Base-by-base conservation (phyloP, 2,113 vertebrate genomes). In the Anthoscopus minutus region DNA sequence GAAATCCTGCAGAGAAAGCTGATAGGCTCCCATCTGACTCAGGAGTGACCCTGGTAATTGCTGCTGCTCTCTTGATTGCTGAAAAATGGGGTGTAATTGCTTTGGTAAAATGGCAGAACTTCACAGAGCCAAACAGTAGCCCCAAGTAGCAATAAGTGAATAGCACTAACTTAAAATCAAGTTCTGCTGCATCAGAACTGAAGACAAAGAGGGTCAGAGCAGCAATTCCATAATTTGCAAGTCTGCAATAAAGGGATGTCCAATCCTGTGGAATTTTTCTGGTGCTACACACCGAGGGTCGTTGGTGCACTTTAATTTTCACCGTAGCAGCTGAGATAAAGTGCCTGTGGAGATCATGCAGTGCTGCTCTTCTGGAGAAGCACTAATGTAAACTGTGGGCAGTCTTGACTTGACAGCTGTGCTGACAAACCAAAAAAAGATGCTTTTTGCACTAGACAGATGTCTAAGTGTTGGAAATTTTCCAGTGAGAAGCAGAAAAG, bases 391-490 rank as follows among this genome's bases (percentile, higher is more conserved):
- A 96, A 79, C 80, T 93, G 93, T 94, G 93, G 95, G 88, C 94
- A 96, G 89, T 74, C 81, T 89, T 71, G 56, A 74, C 93, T 91
- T 94, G 88, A 96, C 94, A 96, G 96, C 93, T 96, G 88, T 97
- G 95, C 94, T 97, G 95, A 96, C 85, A 96, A 96, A 88, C 94
- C 67, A 56, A 80, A 86, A 95, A 84, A 94, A 96, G 88, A 88
- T 88, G 92, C 83, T 94, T 93, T 93, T 94, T 93, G 80, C 94
- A 95, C 90, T 90, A 96, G 90, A 90, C 93, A 95, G 93, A 95
- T 96, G 92, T 95, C 86, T 23, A 35, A 92, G 91, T 81, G 73
- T 81, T 97, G 96, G 93, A 94, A 92, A 51, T 20, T 67, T 94
- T 96, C 93, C 88, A 96, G 80, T 28, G 70, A 94, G 88, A 90